Base-by-base conservation (phyloP, 1,140 invertebrate genomes). In the Procambarus clarkii region DNA sequence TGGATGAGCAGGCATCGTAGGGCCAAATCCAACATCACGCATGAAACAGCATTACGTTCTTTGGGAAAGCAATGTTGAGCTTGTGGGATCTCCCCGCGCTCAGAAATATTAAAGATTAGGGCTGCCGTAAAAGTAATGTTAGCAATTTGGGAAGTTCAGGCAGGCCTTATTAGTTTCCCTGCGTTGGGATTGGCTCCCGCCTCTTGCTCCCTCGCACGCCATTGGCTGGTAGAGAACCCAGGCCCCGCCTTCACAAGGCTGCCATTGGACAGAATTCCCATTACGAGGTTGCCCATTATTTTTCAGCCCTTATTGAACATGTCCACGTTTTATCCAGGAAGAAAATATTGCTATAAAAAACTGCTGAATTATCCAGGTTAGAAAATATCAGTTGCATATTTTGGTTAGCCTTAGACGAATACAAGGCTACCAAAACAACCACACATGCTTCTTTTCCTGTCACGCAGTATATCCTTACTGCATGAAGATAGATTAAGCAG, bases 261-360 rank as follows among this genome's bases (percentile, higher is more conserved):
- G 5, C 74, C 71, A 91, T 91, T 91, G 88, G 88, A 54, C 82
- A 79, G 80, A 74, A 83, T 78, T 86, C 88, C 88, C 77, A 91
- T 91, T 91, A 91, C 88, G 82, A 80, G 88, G 88, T 91, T 91
- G 81, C 88, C 88, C 88, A 85, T 91, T 91, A 91, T 91, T 91
- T 91, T 91, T 91, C 54, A 85, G 83, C 82, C 88, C 82, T 85
- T 91, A 91, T 91, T 91, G 88, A 91, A 91, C 88, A 84, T 60
- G 82, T 48, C 60, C 82, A 50, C 78, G 88, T 91, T 91, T 91
- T 91, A 91, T 91, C 82, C 82, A 46, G 44, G 69, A 74, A 82
- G 48, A 89, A 89, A 89, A 89, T 89, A 89, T 82, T 69, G 50
- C 86, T 46, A 77, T 24, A 79, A 85, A 78, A 69, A 34, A 60